phyloP scores from a whole-genome alignment of 2,113 vertebrate genomes.

The Notothenia coriiceps region DNA sequence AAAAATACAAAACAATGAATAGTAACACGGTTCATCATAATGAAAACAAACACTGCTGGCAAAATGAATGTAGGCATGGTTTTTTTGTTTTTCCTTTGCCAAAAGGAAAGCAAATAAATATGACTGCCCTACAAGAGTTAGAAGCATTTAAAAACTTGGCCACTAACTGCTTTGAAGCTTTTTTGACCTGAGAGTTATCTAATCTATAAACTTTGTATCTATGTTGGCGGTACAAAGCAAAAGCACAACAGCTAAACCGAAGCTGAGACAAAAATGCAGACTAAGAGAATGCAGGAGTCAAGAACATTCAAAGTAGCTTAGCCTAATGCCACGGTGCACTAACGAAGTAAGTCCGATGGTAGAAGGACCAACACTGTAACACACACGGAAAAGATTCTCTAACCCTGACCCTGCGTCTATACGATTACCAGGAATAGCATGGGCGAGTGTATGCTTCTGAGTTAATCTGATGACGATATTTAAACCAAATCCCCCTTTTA shows the following conservation, averaged over 20 bases:
- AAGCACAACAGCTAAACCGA: constrained; percentile 17
- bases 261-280: constrained; percentile 38
- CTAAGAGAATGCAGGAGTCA: constrained; percentile 46
- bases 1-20: constrained; percentile 34
- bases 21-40: background rate
- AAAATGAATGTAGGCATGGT: background rate
- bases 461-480: background rate
- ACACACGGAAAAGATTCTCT: constrained; percentile 7
- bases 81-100: background rate
- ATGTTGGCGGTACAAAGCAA: constrained; percentile 5
- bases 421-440: constrained; percentile 7
- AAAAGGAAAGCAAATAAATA: background rate
- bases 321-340: constrained; percentile 39
- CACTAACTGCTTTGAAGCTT: background rate
- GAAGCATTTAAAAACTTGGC: background rate
- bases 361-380: constrained; percentile 25
- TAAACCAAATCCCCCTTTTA: background rate
- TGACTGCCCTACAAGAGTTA: background rate
- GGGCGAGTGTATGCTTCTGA: background rate
- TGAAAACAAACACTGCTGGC: constrained; percentile 9
- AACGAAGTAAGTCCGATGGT: constrained; percentile 41
- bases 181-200: background rate
- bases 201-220: background rate
- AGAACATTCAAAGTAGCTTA: constrained; percentile 56
- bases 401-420: constrained; percentile 8